A percentile compares a stretch with the other conserved stretches of the same genome.
These are phyloP conservation scores for Operophtera brumata DNA, from an alignment of 2,888 invertebrate species.

Conservation along the genomic window DNA sequence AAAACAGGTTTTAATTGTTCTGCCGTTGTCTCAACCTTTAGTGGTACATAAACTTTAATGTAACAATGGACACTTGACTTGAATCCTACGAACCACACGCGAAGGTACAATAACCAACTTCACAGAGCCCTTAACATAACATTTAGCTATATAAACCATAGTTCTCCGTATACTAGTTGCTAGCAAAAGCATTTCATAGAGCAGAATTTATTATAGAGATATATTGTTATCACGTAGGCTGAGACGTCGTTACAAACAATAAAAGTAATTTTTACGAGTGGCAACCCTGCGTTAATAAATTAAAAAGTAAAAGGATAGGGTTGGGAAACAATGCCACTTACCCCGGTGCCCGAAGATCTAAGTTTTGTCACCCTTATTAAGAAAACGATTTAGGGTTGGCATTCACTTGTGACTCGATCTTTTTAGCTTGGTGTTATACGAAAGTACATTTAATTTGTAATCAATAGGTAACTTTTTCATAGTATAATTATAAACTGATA, in stretches of 20 bases:
- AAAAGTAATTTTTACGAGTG: constrained; percentile 80
- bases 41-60: constrained; percentile 62
- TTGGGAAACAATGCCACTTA: constrained; percentile 73
- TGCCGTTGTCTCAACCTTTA: constrained; percentile 65
- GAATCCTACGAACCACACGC: constrained; percentile 60
- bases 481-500: no score
- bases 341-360: constrained; percentile 67
- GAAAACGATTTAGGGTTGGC: constrained; percentile 46
- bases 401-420: background rate
- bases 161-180: constrained; percentile 42
- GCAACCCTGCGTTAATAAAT: constrained; percentile 79
- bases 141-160: constrained; percentile 13
- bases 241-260: constrained; percentile 79
- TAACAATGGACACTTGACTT: constrained; percentile 72
- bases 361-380: constrained; percentile 65
- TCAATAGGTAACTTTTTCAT: no score
- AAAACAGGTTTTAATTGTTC: constrained; percentile 62
- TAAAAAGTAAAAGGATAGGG: constrained; percentile 71
- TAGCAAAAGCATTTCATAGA: constrained; percentile 47
- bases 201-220: constrained; percentile 68
- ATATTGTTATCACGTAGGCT: constrained; percentile 80
- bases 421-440: no score
- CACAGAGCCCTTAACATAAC: constrained; percentile 23
- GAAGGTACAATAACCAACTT: constrained; percentile 39
- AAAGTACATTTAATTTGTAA: no score